Base-by-base conservation (phyloP, 2,888 invertebrate genomes). In the Lepidocyrtoides sp. region DNA sequence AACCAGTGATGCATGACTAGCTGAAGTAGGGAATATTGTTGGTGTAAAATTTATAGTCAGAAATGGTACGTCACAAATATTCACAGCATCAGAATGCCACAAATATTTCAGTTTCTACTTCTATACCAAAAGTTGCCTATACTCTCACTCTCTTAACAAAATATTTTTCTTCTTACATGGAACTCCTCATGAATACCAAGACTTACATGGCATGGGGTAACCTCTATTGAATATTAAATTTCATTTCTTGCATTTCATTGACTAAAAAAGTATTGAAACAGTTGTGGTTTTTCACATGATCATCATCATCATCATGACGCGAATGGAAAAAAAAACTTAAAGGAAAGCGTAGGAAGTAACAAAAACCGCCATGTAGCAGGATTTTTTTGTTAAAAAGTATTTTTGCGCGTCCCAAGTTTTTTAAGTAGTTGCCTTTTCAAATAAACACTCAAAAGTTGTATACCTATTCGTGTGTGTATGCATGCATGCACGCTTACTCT, bases 181-280 rank as follows among this genome's bases (percentile, higher is more conserved):
- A 60, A 60, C 57, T n/a, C 0, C 57, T 81, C 41, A 83, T 83
- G 83, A 83, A 75, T 75, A 75, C 75, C 26, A 75, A 75, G 63
- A 82, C 57, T 51, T 36, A 10, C 5, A 36, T 26, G 14, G 23
- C 23, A 12, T 23, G 23, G 48, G 26, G 48, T 14, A 44, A 36
- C 26, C 36, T 60, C 14, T 44, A 32, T 26, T 84, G 83, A 84
- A 84, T 84, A 84, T 84, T 48, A 84, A 84, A 72, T 84, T 72
- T 17, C 69, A 84, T 72, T 32, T 54, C 69, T 32, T 63, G 66
- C 69, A 66, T 66, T 83, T 83, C 66, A 83, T 48, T 83, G 63
- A 63, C 48, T 54, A 48, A 29, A 48, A 75, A 75, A n/a, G 44
- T 79, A 81, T 81, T 81, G 81, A 26, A 63, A 32, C 72, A 84